These are phyloP conservation scores for Syritta pipiens DNA, from an alignment of 2,888 invertebrate genomes.

Conservation along the genomic window DNA sequence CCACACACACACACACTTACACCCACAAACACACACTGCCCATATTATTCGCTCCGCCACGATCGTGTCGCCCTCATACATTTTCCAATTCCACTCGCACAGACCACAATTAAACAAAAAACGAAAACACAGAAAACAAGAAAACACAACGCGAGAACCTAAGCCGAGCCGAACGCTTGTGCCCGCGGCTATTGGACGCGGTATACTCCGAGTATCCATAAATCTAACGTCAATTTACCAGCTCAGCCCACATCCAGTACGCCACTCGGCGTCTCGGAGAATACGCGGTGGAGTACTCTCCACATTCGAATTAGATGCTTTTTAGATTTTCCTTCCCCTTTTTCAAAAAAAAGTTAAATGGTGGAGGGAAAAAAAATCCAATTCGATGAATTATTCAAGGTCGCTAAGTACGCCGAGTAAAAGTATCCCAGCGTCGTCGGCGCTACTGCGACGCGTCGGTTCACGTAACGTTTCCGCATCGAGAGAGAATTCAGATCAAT, in stretches of 20 bases:
- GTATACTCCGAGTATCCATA: constrained; percentile 46
- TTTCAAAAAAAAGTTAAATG: no score
- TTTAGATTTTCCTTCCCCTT: no score
- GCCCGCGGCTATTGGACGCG: constrained; percentile 40
- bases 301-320: background rate
- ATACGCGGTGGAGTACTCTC: constrained; percentile 12
- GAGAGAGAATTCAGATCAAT: no score
- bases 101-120: constrained; percentile 32
- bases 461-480: no score
- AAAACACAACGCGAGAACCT: no score
- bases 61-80: constrained; percentile 41
- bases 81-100: background rate
- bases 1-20: no score
- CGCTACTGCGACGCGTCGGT: no score
- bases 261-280: constrained; percentile 38
- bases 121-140: background rate
- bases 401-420: constrained; percentile 21
- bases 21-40: no score
- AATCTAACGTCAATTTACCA: constrained; percentile 59
- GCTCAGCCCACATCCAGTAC: constrained; percentile 47
- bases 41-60: constrained; percentile 49
- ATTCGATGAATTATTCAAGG: constrained; percentile 52
- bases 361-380: constrained; percentile 2
- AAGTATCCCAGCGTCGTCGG: no score
- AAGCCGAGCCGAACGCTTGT: no score